phyloP scores from a whole-genome alignment of 2,797 vertebrate genomes.

The Notamacropus eugenii region DNA sequence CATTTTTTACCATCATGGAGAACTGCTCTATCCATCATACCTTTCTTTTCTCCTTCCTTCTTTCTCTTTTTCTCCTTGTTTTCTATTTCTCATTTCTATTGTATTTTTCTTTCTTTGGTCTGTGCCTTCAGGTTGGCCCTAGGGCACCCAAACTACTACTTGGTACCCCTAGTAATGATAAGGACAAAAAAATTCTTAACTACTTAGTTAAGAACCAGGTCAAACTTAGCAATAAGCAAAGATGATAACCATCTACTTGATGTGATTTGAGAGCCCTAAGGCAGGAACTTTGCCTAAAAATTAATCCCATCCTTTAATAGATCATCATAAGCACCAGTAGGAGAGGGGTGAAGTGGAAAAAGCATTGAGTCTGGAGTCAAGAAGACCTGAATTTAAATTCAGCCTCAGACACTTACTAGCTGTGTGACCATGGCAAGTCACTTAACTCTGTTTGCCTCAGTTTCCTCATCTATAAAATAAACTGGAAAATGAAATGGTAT shows the following conservation, averaged over 20 bases:
- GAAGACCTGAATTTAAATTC: too few relatives aligned
- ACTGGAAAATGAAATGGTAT: too few relatives aligned
- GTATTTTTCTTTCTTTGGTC: background rate
- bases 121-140: background rate
- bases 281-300: background rate
- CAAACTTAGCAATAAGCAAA: background rate
- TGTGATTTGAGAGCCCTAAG: background rate
- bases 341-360: too few relatives aligned
- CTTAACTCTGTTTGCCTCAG: background rate
- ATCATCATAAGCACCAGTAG: background rate
- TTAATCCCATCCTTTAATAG: background rate
- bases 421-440: too few relatives aligned
- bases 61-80: background rate
- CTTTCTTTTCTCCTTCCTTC: background rate
- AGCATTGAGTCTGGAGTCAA: too few relatives aligned
- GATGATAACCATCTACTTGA: background rate
- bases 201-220: background rate
- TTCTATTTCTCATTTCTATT: background rate
- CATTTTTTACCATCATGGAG: background rate
- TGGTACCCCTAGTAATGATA: background rate
- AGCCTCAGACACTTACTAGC: background rate
- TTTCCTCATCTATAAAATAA: too few relatives aligned
- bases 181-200: background rate
- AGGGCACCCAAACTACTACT: background rate
- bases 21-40: background rate